Evolutionary conservation across 2,797 vertebrate genomes (phyloP).

Genomic region (Cirrhinus molitorella): DNA sequence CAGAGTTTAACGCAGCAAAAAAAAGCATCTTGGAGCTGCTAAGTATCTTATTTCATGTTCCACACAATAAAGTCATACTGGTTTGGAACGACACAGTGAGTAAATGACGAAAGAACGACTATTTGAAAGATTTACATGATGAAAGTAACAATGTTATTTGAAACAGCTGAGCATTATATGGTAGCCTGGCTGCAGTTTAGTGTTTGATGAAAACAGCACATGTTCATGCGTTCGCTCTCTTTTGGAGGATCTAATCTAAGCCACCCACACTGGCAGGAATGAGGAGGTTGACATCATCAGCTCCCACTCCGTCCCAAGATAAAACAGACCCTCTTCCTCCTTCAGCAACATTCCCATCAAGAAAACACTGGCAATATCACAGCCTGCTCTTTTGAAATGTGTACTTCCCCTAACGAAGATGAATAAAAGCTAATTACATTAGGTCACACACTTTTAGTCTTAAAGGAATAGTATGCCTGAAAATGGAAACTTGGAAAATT

Average conservation of each 20-base stretch:
- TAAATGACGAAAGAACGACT: background rate
- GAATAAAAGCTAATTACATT: background rate
- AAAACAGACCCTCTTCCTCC: slow-evolving; percentile 15
- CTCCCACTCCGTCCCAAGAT: slow-evolving; percentile 37
- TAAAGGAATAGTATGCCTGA: too few relatives aligned
- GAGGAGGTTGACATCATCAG: slow-evolving; percentile 40
- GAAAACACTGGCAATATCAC: background rate
- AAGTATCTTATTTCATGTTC: background rate
- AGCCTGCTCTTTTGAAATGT: background rate
- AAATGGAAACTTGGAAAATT: too few relatives aligned
- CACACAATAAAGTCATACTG: background rate
- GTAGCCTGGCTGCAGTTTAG: background rate
- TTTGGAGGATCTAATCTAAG: slow-evolving; percentile 31
- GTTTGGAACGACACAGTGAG: background rate
- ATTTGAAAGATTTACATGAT: background rate
- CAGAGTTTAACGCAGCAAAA: background rate
- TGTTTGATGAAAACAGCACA: background rate
- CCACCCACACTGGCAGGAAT: slow-evolving; percentile 34
- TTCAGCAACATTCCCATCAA: slow-evolving; percentile 35
- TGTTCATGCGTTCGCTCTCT: background rate
- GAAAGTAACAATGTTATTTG: background rate
- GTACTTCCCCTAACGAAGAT: background rate
- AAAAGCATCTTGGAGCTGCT: background rate
- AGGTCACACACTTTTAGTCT: background rate
- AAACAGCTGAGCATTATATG: background rate